Evolutionary conservation across 2,113 vertebrate genomes (phyloP).

Genomic region (Toxostoma redivivum): DNA sequence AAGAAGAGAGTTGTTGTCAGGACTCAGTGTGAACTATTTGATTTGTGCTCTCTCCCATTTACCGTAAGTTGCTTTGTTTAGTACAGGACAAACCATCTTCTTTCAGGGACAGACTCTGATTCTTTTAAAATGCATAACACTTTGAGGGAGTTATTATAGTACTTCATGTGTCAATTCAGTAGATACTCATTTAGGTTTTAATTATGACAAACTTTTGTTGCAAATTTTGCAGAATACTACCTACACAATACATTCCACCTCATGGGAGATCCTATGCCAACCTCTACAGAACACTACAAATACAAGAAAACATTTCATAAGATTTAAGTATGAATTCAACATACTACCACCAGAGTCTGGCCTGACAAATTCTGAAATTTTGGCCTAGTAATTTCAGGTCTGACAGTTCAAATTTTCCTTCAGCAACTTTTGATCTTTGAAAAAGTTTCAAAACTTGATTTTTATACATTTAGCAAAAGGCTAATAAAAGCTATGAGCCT

Average conservation of each 20-base stretch:
- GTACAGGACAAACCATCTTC: not conserved
- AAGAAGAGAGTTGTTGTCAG: constrained; percentile 29
- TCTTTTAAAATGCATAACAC: not conserved
- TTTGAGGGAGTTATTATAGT: not conserved
- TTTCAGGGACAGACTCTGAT: not conserved
- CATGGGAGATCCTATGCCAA: not conserved
- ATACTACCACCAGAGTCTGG: not conserved
- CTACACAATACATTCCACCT: not conserved
- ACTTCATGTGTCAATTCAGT: not conserved
- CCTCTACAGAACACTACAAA: not conserved
- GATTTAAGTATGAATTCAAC: not conserved
- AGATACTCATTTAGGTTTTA: not conserved
- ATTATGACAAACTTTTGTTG: not conserved
- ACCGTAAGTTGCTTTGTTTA: not conserved
- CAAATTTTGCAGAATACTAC: not conserved
- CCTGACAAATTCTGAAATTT: not conserved
- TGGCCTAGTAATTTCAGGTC: not conserved
- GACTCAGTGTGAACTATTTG: not conserved
- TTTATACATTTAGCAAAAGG: not conserved
- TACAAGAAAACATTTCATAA: not conserved
- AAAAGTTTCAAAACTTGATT: not conserved
- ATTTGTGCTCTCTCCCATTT: not conserved
- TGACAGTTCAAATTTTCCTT: not conserved
- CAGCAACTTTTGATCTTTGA: not conserved
- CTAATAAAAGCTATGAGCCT: not conserved